Evolutionary conservation across 2,888 invertebrate species (phyloP), one percentile per base, ranked within the genome.

Genomic region (Barypeithes pellucidus): DNA sequence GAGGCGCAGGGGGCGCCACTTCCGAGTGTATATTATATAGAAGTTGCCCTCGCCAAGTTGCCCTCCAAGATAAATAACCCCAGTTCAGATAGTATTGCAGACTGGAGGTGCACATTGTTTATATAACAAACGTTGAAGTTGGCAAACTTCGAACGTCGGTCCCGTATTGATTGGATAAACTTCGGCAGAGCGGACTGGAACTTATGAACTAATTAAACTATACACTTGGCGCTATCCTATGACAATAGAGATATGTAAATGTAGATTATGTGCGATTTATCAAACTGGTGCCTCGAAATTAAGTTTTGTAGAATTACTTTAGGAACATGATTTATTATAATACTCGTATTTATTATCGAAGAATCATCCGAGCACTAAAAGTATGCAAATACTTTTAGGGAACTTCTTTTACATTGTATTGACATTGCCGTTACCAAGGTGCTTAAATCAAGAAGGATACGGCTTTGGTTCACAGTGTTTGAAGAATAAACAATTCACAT

Each of bases 181-280:
- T 84, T 83, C 77, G 80, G 80, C 77, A 79, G 79, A 79, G 73
- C 67, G 79, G 57, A 69, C 69, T 72, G 70, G 76, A 76, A 86
- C 85, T 86, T 85, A 85, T 84, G 82, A 86, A 86, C 85, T 86
- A 86, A 86, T 86, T 86, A 85, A 86, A 86, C 85, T 85, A 85
- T 50, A 45, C 73, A 68, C 68, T 72, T 72, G 72, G 24, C 72
- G 82, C 83, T 83, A 82, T 83, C 84, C 83, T 83, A 84, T 81
- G 84, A 85, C 85, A 85, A 85, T 85, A 84, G 83, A 84, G 85
- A 85, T 85, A 86, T 86, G 85, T 84, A 86, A 85, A 85, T 86
- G 83, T 81, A 83, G 82, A 79, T 70, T 65, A 73, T 45, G 66
- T 47, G 52, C 60, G 75, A 75, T 71, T 75, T 75, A 75, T 75